Evolutionary conservation across 64 coral and sea anemone genomes (phyloP).

Genomic region (Stichodactyla mertensii): DNA sequence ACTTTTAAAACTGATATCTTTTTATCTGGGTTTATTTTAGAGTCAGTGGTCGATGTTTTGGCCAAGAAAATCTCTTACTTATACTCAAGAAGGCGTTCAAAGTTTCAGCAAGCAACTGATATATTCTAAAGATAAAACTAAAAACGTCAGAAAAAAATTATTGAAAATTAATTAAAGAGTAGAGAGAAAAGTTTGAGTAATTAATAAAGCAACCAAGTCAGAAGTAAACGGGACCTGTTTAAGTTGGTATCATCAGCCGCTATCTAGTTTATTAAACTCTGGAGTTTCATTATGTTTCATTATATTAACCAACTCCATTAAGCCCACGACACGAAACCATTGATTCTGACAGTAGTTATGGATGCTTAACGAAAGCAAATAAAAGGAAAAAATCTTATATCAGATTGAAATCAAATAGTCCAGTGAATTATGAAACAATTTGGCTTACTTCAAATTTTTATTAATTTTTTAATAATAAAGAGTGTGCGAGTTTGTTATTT

Average conservation of each 20-base stretch:
- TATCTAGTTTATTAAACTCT: neutral
- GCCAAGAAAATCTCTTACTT: too few relatives aligned
- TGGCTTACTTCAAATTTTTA: neutral
- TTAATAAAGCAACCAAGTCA: neutral
- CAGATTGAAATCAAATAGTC: constrained; percentile 10
- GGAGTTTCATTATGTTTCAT: neutral
- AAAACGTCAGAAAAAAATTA: neutral
- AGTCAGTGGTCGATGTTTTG: too few relatives aligned
- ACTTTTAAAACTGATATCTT: neutral
- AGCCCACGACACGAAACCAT: neutral
- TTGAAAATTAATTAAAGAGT: constrained; percentile 2
- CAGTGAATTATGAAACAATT: constrained; percentile 5
- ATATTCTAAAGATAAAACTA: neutral
- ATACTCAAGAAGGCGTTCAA: neutral
- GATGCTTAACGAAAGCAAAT: neutral
- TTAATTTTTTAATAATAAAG: constrained; percentile 1
- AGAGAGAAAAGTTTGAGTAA: neutral
- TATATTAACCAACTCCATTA: neutral
- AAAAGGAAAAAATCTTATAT: neutral
- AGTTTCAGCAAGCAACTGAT: neutral
- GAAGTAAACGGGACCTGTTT: neutral
- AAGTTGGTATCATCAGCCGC: neutral
- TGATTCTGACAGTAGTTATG: neutral
- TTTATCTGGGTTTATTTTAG: neutral
- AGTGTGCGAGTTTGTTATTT: neutral